Percentiles rank a stretch among this genome's conserved stretches.
Conservation (phyloP, 2,113 vertebrate genomes). For the Nerophis lumbriciformis region DNA sequence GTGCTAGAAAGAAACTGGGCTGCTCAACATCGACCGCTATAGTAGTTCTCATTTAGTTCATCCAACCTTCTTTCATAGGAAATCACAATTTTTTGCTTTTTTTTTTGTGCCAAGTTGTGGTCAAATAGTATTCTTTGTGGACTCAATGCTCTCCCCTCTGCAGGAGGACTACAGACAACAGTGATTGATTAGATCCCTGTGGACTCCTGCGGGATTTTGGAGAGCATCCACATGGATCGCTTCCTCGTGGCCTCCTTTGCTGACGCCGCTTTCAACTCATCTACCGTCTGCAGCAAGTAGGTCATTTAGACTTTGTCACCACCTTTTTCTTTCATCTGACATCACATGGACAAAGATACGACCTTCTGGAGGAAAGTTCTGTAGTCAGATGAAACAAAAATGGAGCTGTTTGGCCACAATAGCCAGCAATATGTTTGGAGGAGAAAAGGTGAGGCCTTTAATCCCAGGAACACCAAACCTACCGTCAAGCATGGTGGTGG, state of each 20-base stretch:
- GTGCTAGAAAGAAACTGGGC: slow-evolving; percentile 22
- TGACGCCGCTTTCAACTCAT: not conserved
- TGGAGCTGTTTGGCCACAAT: too few species aligned
- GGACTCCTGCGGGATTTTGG: slow-evolving; percentile 32
- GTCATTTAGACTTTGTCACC: not conserved
- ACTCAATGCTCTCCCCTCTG: slow-evolving; percentile 10
- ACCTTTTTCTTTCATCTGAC: too few species aligned
- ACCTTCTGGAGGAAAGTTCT: too few species aligned
- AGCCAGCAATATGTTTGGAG: too few species aligned
- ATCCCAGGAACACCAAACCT: too few species aligned
- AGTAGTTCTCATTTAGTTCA: not conserved
- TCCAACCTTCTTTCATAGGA: not conserved
- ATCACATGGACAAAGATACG: too few species aligned
- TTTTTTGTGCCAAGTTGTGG: not conserved
- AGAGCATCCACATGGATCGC: slow-evolving; percentile 36
- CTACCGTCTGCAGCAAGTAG: not conserved
- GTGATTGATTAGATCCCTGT: slow-evolving; percentile 60
- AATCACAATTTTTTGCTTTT: not conserved
- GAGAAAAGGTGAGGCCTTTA: too few species aligned
- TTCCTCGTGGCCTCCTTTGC: slow-evolving; percentile 47
- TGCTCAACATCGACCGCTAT: not conserved
- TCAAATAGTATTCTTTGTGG: not conserved
- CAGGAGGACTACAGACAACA: slow-evolving; percentile 17
- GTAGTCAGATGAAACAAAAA: too few species aligned
- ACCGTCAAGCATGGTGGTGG: too few species aligned